Conservation (phyloP, 92 coral and sea anemone genomes). For the Chrysogorgia sp. region DNA sequence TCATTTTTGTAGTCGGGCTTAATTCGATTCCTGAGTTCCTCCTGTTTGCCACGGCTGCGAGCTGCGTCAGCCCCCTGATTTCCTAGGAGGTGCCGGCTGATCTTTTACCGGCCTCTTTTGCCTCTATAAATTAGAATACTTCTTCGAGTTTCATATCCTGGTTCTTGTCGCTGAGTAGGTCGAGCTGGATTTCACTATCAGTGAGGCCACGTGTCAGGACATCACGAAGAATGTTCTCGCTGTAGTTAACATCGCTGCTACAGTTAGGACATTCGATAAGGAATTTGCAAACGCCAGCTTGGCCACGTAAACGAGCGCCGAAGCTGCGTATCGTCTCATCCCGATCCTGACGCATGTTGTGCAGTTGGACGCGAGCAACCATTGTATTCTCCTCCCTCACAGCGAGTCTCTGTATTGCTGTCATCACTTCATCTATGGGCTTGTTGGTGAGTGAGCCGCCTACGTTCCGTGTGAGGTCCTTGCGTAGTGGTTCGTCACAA, state of each 20-base stretch:
- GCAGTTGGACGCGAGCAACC: too few species aligned
- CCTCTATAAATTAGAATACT: conserved; percentile 37
- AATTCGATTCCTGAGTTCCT: too few species aligned
- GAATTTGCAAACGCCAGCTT: conserved; percentile 36
- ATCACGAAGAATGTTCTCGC: too few species aligned
- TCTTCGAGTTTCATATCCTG: conserved; percentile 36
- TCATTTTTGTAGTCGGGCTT: too few species aligned
- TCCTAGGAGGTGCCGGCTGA: conserved; percentile 37
- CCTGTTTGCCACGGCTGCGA: too few species aligned
- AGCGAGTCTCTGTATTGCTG: conserved; percentile 8
- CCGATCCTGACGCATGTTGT: too few species aligned
- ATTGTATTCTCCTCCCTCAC: conserved; percentile 11
- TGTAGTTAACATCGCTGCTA: conserved; percentile 4
- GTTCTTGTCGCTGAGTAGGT: conserved; percentile 42
- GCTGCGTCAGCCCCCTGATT: conserved; percentile 23
- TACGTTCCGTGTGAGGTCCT: conserved; percentile 32
- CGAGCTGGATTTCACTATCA: conserved; percentile 39
- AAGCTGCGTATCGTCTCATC: too few species aligned
- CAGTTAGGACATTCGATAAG: conserved; percentile 24
- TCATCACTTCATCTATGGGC: conserved; percentile 8
- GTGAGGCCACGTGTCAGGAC: too few species aligned
- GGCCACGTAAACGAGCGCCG: conserved; percentile 13
- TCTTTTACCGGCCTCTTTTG: conserved; percentile 26
- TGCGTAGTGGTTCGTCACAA: conserved; percentile 39
- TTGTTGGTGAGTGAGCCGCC: not conserved